Conservation (phyloP, 2,113 vertebrate genomes). For the Rhizomys pruinosus region DNA sequence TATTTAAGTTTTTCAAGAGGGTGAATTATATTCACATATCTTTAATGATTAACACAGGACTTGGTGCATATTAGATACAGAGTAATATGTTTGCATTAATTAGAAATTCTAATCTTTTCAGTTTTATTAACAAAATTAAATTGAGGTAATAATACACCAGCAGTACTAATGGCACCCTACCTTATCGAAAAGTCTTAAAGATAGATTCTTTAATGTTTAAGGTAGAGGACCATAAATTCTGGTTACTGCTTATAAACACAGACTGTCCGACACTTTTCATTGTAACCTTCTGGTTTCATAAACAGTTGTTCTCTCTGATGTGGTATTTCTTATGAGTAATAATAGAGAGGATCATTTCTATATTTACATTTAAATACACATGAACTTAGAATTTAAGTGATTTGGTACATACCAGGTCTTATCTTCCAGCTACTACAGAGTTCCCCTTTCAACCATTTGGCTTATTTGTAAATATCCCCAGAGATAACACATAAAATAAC, state of each 20-base stretch:
- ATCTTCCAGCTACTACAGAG: slow-evolving; percentile 40
- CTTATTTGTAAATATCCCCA: neutral
- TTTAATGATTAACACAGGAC: slow-evolving; percentile 47
- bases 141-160: slow-evolving; percentile 47
- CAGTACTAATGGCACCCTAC: slow-evolving; percentile 18
- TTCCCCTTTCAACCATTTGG: slow-evolving; percentile 48
- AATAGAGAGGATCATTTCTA: slow-evolving; percentile 3
- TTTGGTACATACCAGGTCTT: neutral
- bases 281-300: slow-evolving; percentile 35
- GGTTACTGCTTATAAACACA: slow-evolving; percentile 14
- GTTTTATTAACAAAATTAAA: slow-evolving; percentile 66
- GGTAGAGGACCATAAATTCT: neutral
- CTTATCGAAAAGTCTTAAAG: slow-evolving; percentile 42
- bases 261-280: neutral
- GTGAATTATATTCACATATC: slow-evolving; percentile 62
- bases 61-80: slow-evolving; percentile 38
- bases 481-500: neutral
- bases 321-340: slow-evolving; percentile 22
- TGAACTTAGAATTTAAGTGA: slow-evolving; percentile 21
- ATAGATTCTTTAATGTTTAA: slow-evolving; percentile 44
- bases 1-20: slow-evolving; percentile 60
- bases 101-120: slow-evolving; percentile 57
- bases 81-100: slow-evolving; percentile 47
- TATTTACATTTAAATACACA: slow-evolving; percentile 48
- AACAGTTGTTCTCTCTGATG: neutral